Evolutionary conservation across 1,140 invertebrate species (phyloP).

Genomic region (Eufriesea mexicana): DNA sequence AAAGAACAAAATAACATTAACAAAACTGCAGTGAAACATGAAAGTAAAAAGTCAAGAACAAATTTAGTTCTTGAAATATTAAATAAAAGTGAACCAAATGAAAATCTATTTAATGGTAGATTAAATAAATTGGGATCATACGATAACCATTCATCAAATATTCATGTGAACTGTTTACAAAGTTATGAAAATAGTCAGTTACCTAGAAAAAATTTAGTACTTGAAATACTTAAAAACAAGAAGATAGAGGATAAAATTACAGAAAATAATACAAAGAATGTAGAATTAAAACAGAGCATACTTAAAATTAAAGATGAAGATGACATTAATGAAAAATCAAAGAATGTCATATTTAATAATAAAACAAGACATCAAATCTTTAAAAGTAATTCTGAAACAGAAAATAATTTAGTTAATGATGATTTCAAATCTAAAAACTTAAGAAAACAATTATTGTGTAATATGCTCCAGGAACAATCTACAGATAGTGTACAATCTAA

Average conservation of each 20-base stretch:
- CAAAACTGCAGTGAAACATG: background rate
- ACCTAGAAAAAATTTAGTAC: conserved; percentile 35
- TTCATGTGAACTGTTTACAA: background rate
- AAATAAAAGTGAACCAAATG: background rate
- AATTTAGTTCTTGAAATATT: conserved; percentile 49
- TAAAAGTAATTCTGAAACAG: background rate
- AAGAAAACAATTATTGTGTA: conserved; percentile 6
- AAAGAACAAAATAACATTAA: background rate
- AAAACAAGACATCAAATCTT: background rate
- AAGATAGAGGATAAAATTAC: background rate
- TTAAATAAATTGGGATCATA: background rate
- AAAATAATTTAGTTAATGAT: background rate
- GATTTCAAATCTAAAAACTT: background rate
- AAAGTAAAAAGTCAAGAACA: conserved; percentile 11
- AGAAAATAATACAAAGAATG: background rate
- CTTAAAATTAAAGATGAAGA: background rate
- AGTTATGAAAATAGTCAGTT: background rate
- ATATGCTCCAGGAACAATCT: background rate
- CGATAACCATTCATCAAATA: background rate
- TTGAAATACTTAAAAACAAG: conserved; percentile 38
- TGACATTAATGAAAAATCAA: background rate
- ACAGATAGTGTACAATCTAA: background rate
- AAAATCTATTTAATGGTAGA: conserved; percentile 8
- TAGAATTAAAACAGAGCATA: background rate
- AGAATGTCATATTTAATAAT: background rate